A percentile compares a stretch with the other conserved stretches of the same genome.
These are phyloP conservation scores for Hyles euphorbiae DNA, from an alignment of 1,140 invertebrate species.

Conservation along the genomic window DNA sequence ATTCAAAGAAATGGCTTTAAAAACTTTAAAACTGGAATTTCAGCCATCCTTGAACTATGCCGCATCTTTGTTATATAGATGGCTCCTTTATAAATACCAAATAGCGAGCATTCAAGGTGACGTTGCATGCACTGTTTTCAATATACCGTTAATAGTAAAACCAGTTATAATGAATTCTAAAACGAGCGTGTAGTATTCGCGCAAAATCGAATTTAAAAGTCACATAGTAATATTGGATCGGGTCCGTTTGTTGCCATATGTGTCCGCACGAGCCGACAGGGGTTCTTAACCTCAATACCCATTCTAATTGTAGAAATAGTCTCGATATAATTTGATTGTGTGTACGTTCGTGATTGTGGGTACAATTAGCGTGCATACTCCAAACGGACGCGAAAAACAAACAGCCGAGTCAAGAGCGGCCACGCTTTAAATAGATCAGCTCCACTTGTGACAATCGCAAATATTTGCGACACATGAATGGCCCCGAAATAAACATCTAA, in stretches of 20 bases:
- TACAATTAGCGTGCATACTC: slow-evolving; percentile 37
- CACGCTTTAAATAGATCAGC: slow-evolving; percentile 43
- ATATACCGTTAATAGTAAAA: no score
- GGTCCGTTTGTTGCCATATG: not conserved
- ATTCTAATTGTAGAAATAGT: slow-evolving; percentile 8
- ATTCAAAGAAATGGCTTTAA: no score
- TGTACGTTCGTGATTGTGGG: slow-evolving; percentile 23
- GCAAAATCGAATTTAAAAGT: not conserved
- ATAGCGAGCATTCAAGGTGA: no score
- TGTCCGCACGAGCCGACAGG: not conserved
- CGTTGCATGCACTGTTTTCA: no score
- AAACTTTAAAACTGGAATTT: no score
- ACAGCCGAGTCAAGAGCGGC: slow-evolving; percentile 37
- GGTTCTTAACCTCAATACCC: slow-evolving; percentile 3
- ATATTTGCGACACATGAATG: slow-evolving; percentile 42
- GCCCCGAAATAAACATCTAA: slow-evolving; percentile 45
- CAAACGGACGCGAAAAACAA: slow-evolving; percentile 41
- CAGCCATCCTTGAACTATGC: no score
- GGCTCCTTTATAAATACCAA: no score
- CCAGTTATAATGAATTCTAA: no score
- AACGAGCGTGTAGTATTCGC: no score
- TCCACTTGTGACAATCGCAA: slow-evolving; percentile 17
- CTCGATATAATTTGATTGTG: slow-evolving; percentile 13
- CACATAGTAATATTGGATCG: not conserved
- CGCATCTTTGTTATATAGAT: no score